phyloP scores from a whole-genome alignment of 2,797 vertebrate genomes.

The Neosilurus mollespiculum region DNA sequence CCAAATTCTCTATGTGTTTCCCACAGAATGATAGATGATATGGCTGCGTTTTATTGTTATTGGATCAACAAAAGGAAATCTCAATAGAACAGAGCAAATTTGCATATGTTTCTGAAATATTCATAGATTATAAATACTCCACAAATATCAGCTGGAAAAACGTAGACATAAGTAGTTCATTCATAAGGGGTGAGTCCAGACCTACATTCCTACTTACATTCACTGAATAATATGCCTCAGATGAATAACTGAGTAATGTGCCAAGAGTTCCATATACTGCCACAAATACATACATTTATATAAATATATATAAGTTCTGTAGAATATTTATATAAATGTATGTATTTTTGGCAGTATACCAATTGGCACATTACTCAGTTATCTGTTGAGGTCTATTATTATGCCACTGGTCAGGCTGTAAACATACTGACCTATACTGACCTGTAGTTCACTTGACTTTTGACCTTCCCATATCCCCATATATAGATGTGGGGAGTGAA shows the following conservation, averaged over 20 bases:
- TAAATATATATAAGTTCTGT: too few species aligned
- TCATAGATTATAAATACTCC: constrained; percentile 31
- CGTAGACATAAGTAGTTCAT: constrained; percentile 21
- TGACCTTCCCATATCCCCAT: background rate
- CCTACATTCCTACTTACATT: background rate
- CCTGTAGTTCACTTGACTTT: constrained; percentile 11
- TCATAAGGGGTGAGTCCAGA: constrained; percentile 20
- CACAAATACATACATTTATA: too few species aligned
- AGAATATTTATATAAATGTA: too few species aligned
- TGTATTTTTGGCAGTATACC: too few species aligned
- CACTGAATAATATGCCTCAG: background rate
- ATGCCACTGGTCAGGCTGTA: background rate
- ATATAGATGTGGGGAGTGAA: background rate
- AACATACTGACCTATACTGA: constrained; percentile 5
- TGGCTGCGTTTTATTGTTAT: constrained; percentile 48
- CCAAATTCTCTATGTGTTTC: constrained; percentile 44
- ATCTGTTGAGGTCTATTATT: constrained; percentile 2
- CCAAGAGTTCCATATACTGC: constrained; percentile 1
- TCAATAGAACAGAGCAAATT: constrained; percentile 31
- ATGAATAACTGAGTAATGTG: background rate
- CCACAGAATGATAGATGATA: constrained; percentile 49
- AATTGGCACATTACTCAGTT: too few species aligned
- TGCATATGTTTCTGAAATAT: constrained; percentile 32
- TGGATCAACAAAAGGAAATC: constrained; percentile 38
- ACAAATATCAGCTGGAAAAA: constrained; percentile 36